A percentile compares a stretch with the other conserved stretches of the same genome.
These are phyloP conservation scores for Mycetomoellerius zeteki DNA, from an alignment of 1,140 invertebrate genomes.

Conservation along the genomic window DNA sequence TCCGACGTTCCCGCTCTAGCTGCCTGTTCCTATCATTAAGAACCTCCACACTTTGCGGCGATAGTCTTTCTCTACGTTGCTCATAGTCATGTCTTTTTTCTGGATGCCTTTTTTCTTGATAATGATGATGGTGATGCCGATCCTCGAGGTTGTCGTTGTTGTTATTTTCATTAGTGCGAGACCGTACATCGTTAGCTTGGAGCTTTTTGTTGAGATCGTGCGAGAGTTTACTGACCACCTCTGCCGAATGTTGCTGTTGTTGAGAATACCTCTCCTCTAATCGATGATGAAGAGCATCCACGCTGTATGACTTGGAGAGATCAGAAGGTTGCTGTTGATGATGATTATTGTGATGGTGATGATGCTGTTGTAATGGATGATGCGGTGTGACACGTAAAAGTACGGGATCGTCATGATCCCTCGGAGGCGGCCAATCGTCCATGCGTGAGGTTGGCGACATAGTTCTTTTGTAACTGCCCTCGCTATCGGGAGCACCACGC, in stretches of 20 bases:
- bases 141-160: conserved; percentile 82
- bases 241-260: conserved; percentile 72
- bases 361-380: conserved; percentile 74
- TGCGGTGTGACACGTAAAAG: conserved; percentile 82
- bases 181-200: conserved; percentile 79
- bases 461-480: conserved; percentile 92
- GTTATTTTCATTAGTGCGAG: conserved; percentile 73
- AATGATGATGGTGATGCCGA: conserved; percentile 74
- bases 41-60: conserved; percentile 83
- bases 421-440: conserved; percentile 82
- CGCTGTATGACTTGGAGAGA: conserved; percentile 79
- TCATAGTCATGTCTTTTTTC: conserved; percentile 76
- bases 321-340: conserved; percentile 72
- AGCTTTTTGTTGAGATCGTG: conserved; percentile 84
- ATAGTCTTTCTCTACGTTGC: conserved; percentile 79
- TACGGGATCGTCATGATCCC: conserved; percentile 81
- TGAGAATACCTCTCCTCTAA: conserved; percentile 72
- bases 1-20: conserved; percentile 81
- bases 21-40: conserved; percentile 84
- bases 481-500: conserved; percentile 89
- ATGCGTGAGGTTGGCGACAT: conserved; percentile 90
- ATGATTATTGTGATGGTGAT: conserved; percentile 74
- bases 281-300: conserved; percentile 82
- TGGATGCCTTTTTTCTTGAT: conserved; percentile 72
- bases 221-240: conserved; percentile 78